Evolutionary conservation across 1,140 invertebrate species (phyloP), one percentile per base, ranked within the genome.

Genomic region (Panagrolaimus sp.): DNA sequence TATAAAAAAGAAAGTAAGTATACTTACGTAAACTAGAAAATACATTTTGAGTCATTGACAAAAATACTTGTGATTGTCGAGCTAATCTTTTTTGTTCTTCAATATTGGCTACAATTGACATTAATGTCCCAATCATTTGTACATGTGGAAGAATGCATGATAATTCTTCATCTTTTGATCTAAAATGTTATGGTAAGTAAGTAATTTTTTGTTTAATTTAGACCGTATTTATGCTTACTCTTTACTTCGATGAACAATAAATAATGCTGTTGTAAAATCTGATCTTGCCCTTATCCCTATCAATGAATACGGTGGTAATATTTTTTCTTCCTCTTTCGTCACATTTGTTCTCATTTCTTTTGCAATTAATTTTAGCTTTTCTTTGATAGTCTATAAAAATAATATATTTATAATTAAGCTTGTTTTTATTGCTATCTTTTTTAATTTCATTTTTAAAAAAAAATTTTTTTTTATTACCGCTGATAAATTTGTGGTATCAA

Each of bases 21-120:
- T 13, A 78, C 77, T 74, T 78, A 78, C 77, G 77, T 23, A 78
- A 38, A 57, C 70, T 78, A 46, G 74, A 73, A 42, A 78, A 78
- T 25, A 78, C 77, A 61, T 76, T 77, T 62, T 78, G 77, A 11
- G 77, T 77, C 74, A 74, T 79, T 51, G 74, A 76, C 5, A 78
- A 65, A 47, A 78, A 78, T n/a, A 78, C 51, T 65, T 78, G 75
- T 23, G 74, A 74, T 31, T 80, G 77, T 9, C 79, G 69, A 11
- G 77, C 75, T n/a, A 80, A 45, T 31, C 78, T 63, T 57, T 71
- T 73, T 53, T 78, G 77, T 61, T 78, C 77, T 45, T 78, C 77
- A 20, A 78, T 63, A 66, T 78, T 78, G 42, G 48, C 73, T 25
- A 80, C 70, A 43, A 79, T 70, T n/a, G 78, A 74, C 74, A 77